Evolutionary conservation across 2,113 vertebrate species (phyloP), one percentile per base, ranked within the genome.

Genomic region (Xiphophorus hellerii): DNA sequence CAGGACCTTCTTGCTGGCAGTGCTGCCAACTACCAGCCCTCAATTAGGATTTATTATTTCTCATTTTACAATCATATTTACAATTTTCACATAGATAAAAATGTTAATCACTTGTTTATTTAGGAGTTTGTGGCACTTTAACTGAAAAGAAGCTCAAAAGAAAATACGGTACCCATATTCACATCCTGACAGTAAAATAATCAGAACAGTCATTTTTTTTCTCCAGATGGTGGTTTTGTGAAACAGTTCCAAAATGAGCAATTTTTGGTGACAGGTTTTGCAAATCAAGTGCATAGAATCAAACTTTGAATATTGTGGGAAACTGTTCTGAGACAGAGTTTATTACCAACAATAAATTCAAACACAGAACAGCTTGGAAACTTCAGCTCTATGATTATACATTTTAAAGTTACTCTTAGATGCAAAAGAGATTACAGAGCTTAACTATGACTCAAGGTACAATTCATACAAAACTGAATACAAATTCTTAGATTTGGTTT

Each of bases 211-310:
- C 17, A 25, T 48, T 12, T 12, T 12, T 54, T 54, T 10, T 2
- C 6, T 51, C 51, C 8, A 58, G 20, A 10, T n/a, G 77, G 1
- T 60, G 51, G 81, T 68, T 81, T 78, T 0, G 80, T 74, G 83
- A 85, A 82, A 65, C 29, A 17, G 25, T n/a, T n/a, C 58, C 39
- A 20, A 48, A 5, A 48, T 5, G 14, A 82, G 35, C 0, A 75
- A 74, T 90, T 84, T 84, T 69, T 78, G 70, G 62, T 27, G 86
- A 81, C 78, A 79, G 62, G 31, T 73, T 82, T 58, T 15, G 28
- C 70, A 82, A 82, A 81, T 82, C 76, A 87, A 74, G 82, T 85
- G 74, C 78, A 81, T 84, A 86, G 22, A 20, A 58, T 87, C 80
- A 89, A 88, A 85, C 71, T 29, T 71, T 73, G 66, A 87, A 86